Evolutionary conservation across 2,797 vertebrate genomes (phyloP).

Genomic region (Cynopterus sphinx): DNA sequence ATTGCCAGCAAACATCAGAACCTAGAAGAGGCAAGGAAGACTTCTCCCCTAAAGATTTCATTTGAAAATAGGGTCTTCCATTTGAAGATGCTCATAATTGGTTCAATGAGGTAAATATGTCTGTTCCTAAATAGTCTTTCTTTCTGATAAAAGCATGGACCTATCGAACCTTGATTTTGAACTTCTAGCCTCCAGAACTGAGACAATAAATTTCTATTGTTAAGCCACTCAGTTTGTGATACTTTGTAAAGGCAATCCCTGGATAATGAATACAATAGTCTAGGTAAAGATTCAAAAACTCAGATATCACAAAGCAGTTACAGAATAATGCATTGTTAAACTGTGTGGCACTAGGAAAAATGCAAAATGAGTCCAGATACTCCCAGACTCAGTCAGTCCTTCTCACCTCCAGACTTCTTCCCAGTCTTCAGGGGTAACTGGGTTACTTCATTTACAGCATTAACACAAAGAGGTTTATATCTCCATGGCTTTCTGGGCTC

Average conservation of each 20-base stretch:
- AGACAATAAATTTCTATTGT: slow-evolving; percentile 7
- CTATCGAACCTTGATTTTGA: not conserved
- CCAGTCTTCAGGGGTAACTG: not conserved
- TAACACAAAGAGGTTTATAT: not conserved
- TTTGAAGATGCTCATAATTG: not conserved
- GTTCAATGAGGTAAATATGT: not conserved
- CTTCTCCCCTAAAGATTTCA: not conserved
- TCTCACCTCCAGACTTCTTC: not conserved
- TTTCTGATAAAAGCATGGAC: not conserved
- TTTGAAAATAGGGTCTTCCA: not conserved
- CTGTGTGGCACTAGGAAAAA: not conserved
- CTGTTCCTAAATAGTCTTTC: not conserved
- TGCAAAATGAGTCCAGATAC: not conserved
- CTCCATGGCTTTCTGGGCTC: not conserved
- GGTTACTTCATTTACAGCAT: not conserved
- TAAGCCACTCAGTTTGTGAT: not conserved
- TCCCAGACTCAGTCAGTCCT: not conserved
- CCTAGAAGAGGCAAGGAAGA: not conserved
- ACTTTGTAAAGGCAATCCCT: not conserved
- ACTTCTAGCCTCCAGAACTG: not conserved
- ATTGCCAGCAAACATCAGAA: not conserved
- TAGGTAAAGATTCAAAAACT: slow-evolving; percentile 11
- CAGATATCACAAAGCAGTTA: not conserved
- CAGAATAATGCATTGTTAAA: not conserved
- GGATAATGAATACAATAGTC: not conserved